Evolutionary conservation across 2,797 vertebrate genomes (phyloP).

Genomic region (Sebastes vulpes): DNA sequence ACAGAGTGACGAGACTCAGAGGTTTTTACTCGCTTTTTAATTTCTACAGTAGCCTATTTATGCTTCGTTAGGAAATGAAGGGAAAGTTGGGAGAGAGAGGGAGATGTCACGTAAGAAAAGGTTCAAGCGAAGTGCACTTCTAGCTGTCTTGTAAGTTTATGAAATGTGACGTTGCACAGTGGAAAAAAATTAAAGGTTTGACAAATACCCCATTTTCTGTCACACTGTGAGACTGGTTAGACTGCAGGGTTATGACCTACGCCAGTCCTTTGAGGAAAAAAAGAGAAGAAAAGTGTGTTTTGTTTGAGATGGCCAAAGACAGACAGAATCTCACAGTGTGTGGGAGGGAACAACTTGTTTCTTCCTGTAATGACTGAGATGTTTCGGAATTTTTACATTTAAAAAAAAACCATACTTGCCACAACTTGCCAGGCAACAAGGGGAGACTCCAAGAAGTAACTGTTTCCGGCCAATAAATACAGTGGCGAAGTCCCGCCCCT

Average conservation of each 20-base stretch:
- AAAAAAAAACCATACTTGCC: neutral
- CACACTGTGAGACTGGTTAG: neutral
- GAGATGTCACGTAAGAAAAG: neutral
- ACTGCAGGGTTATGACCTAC: neutral
- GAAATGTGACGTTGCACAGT: neutral
- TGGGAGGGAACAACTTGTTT: neutral
- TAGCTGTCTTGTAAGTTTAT: neutral
- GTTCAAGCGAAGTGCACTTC: neutral
- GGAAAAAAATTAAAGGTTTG: neutral
- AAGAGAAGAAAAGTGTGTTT: neutral
- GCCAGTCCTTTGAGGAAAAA: neutral
- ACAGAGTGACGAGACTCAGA: conserved; percentile 18
- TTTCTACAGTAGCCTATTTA: neutral
- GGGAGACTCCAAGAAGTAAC: too few species aligned
- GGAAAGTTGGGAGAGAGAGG: neutral
- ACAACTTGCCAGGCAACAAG: neutral
- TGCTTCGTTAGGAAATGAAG: neutral
- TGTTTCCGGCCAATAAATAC: too few species aligned
- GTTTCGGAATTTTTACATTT: neutral
- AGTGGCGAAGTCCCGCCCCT: too few species aligned
- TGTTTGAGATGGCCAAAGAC: neutral
- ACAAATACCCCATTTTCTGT: neutral
- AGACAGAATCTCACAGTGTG: neutral
- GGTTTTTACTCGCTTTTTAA: neutral
- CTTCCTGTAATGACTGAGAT: neutral